These are phyloP conservation scores for Nephrotoma flavescens DNA, from an alignment of 2,888 invertebrate genomes.

Conservation along the genomic window DNA sequence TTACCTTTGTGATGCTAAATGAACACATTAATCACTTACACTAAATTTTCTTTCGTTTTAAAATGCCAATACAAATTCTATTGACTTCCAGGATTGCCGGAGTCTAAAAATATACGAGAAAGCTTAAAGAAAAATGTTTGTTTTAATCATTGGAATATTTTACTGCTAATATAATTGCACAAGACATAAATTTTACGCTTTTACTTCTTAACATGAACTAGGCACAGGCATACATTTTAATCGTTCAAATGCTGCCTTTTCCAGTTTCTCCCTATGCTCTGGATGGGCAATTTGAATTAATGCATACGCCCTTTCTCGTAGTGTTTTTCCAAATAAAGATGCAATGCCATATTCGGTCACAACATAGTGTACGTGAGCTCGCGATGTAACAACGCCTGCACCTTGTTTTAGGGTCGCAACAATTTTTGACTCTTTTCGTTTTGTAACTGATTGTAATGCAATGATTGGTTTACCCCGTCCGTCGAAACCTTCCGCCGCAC, in stretches of 20 bases:
- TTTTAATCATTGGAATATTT: no score
- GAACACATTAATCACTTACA: no score
- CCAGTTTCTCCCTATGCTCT: slow-evolving; percentile 64
- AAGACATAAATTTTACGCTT: no score
- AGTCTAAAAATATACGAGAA: no score
- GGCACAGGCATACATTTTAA: slow-evolving; percentile 56
- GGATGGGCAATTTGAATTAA: slow-evolving; percentile 84
- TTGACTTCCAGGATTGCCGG: no score
- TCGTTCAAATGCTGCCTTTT: slow-evolving; percentile 77
- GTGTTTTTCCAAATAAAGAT: slow-evolving; percentile 72
- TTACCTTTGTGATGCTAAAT: not conserved
- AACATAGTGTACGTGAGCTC: slow-evolving; percentile 85
- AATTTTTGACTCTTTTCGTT: slow-evolving; percentile 71
- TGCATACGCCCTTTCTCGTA: slow-evolving; percentile 79
- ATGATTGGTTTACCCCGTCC: slow-evolving; percentile 84
- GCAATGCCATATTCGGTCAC: slow-evolving; percentile 93
- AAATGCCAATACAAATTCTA: no score
- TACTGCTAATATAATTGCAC: no score
- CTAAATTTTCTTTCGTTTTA: no score
- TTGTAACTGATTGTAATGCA: slow-evolving; percentile 68
- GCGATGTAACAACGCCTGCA: slow-evolving; percentile 87
- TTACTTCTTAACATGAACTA: no score
- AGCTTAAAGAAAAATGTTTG: no score
- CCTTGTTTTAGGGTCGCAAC: slow-evolving; percentile 67
- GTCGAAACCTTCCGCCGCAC: slow-evolving; percentile 71